Conservation (phyloP, 2,888 invertebrate genomes). For the Sepioteuthis lessoniana region DNA sequence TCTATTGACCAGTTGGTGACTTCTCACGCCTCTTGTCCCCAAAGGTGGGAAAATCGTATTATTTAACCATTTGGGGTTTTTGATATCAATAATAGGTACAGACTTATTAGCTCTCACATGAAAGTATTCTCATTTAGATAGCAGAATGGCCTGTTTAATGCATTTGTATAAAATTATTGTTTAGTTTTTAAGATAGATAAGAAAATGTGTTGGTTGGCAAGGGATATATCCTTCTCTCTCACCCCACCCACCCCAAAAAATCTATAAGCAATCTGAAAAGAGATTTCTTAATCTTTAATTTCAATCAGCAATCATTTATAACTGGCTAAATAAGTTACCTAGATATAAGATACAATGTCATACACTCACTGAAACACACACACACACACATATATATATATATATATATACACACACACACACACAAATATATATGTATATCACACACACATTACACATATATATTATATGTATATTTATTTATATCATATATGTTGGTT, state of each 20-base stretch:
- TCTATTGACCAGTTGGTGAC: conserved; percentile 33
- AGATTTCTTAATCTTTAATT: neutral
- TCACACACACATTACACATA: too few relatives aligned
- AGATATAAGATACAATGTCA: neutral
- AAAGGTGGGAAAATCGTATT: neutral
- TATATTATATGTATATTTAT: too few relatives aligned
- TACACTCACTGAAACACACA: too few relatives aligned
- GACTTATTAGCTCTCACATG: neutral
- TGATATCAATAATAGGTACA: neutral
- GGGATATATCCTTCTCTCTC: too few relatives aligned
- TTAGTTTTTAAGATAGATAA: neutral
- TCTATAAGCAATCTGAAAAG: neutral
- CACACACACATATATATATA: too few relatives aligned
- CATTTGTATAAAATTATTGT: neutral
- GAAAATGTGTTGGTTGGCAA: neutral
- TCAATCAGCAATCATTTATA: neutral
- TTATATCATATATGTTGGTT: too few relatives aligned
- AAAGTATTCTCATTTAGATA: neutral
- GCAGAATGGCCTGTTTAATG: neutral
- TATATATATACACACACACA: too few relatives aligned
- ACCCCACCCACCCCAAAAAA: neutral
- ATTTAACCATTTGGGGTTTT: neutral
- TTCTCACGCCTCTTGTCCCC: conserved; percentile 33
- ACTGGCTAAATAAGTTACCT: neutral
- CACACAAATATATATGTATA: too few relatives aligned